Evolutionary conservation across 2,888 invertebrate species (phyloP), one percentile per base, ranked within the genome.

Genomic region (Noctua janthina): DNA sequence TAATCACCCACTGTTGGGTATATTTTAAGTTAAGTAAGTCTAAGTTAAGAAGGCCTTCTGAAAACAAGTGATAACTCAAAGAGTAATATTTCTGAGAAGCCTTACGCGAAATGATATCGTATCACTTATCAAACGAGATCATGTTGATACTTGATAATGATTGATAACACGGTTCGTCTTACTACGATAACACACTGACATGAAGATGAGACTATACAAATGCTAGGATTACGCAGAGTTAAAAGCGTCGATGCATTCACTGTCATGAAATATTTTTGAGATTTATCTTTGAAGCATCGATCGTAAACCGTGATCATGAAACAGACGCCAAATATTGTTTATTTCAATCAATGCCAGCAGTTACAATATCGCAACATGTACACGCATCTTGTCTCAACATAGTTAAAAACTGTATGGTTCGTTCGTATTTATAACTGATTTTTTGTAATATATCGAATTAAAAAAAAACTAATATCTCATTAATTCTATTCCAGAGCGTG

Each of bases 401-500:
- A 68, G 23, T 46, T 70, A 23, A 51, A 23, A 75, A 46, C 17
- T 15, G 10, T n/a, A 17, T 20, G 35, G 54, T 46, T 56, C 5
- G 54, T 46, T 56, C 5, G 20, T n/a, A 17, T 46, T 17, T 23
- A 51, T 15, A 29, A 5, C 46, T 46, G 54, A 64, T 10, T 35
- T 43, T 17, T 75, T 75, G 43, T 4, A 39, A 20, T n/a, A 23
- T 11, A 11, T 15, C 1, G 10, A 35, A 13, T 23, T 23, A 23
- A 20, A 35, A 29, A n/a, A 70, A 62, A 7, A 43, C 68, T 82
- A 39, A 76, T 78, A 35, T 35, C 4, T 68, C 13, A 17, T 59
- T 43, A 39, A 29, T 82, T 0, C 1, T 54, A 86, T 95, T 95
- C 49, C 96, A 98, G 98, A 98, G 98, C 98, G 98, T 98, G 98